Conservation (phyloP, 2,888 invertebrate genomes). For the Drosophila formosana region DNA sequence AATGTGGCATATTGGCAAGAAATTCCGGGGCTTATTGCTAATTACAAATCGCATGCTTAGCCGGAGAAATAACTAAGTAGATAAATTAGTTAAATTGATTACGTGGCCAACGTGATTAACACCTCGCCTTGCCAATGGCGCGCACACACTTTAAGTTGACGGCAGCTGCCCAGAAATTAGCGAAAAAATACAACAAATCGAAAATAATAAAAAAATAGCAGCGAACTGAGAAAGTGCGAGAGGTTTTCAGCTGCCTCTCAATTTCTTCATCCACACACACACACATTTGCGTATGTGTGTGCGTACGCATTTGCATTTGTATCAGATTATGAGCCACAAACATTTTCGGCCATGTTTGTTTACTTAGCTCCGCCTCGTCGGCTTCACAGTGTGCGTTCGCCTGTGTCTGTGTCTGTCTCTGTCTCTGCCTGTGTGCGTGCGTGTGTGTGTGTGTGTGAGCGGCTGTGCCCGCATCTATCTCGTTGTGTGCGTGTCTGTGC, state of each 20-base stretch:
- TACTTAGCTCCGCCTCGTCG: slow-evolving; percentile 84
- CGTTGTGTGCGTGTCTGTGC: slow-evolving; percentile 23
- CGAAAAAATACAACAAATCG: slow-evolving; percentile 9
- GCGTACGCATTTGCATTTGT: slow-evolving; percentile 73
- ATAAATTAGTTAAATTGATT: slow-evolving; percentile 57
- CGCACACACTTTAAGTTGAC: slow-evolving; percentile 43
- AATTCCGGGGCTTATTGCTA: slow-evolving; percentile 30
- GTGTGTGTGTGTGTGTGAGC: slow-evolving; percentile 47
- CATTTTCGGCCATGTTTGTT: slow-evolving; percentile 85
- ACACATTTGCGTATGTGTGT: slow-evolving; percentile 27
- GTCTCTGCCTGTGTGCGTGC: slow-evolving; percentile 30
- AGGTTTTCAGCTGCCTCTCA: slow-evolving; percentile 33
- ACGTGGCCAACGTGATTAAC: slow-evolving; percentile 70
- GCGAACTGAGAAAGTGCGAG: slow-evolving; percentile 58
- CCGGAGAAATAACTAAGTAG: slow-evolving; percentile 46
- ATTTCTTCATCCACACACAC: slow-evolving; percentile 14
- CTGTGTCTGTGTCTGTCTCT: slow-evolving; percentile 33
- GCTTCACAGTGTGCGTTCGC: slow-evolving; percentile 53
- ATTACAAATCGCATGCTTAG: slow-evolving; percentile 55
- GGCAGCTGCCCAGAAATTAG: slow-evolving; percentile 49
- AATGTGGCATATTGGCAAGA: slow-evolving; percentile 30
- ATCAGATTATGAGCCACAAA: slow-evolving; percentile 82
- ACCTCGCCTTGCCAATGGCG: slow-evolving; percentile 60
- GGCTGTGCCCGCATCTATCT: slow-evolving; percentile 61
- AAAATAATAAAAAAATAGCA: slow-evolving; percentile 15